phyloP scores from a whole-genome alignment of 2,888 invertebrate species.

The Apeira syringaria region DNA sequence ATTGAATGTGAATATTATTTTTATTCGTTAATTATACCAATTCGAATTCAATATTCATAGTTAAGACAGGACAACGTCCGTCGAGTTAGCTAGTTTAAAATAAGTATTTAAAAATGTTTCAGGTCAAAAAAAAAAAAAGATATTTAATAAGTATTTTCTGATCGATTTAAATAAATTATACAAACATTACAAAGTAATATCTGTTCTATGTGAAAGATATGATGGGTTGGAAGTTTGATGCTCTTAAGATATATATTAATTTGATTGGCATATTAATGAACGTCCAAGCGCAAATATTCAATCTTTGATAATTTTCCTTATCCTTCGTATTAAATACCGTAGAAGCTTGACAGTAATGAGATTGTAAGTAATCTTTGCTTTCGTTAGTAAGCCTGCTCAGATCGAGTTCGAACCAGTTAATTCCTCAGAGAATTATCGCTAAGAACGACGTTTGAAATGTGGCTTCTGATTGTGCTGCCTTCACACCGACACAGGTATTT shows the following conservation, averaged over 20 bases:
- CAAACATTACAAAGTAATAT: too few relatives aligned
- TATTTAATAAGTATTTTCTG: too few relatives aligned
- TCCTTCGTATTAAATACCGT: slow-evolving; percentile 51
- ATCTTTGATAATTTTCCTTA: slow-evolving; percentile 51
- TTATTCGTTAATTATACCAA: too few relatives aligned
- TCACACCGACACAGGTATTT: slow-evolving; percentile 58
- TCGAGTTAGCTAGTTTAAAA: too few relatives aligned
- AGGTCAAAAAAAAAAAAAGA: too few relatives aligned
- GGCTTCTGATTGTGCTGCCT: slow-evolving; percentile 65
- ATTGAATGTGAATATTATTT: too few relatives aligned
- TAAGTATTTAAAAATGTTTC: too few relatives aligned
- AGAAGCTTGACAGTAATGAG: slow-evolving; percentile 56
- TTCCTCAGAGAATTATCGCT: slow-evolving; percentile 55
- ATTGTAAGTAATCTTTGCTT: slow-evolving; percentile 66
- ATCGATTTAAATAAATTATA: too few relatives aligned
- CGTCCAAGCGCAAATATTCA: slow-evolving; percentile 51
- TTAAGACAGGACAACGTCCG: too few relatives aligned
- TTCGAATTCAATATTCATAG: too few relatives aligned
- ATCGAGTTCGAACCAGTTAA: slow-evolving; percentile 33
- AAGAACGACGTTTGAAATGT: slow-evolving; percentile 71
- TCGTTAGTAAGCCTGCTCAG: slow-evolving; percentile 47
- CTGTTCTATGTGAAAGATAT: too few relatives aligned
- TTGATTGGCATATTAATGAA: slow-evolving; percentile 43
- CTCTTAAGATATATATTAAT: slow-evolving; percentile 23
- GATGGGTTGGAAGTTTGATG: too few relatives aligned